Evolutionary conservation across 2,113 vertebrate species (phyloP).

Genomic region (Ornithorhynchus anatinus): DNA sequence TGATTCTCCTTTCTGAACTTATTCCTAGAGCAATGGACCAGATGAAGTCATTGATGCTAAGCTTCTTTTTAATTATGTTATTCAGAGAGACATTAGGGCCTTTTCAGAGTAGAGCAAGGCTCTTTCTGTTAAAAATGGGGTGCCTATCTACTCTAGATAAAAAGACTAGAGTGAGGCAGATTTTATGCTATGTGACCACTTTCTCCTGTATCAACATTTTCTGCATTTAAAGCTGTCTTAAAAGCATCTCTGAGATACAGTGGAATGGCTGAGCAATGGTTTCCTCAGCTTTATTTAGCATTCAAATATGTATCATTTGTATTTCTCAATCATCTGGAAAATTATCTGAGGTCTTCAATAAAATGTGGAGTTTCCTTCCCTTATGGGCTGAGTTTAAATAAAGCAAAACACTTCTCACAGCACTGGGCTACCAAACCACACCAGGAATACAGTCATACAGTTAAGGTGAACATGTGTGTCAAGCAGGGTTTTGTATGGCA

Average conservation of each 20-base stretch:
- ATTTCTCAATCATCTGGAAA: neutral
- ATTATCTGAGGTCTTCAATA: too few species aligned
- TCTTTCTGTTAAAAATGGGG: neutral
- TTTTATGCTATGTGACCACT: neutral
- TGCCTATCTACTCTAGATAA: constrained; percentile 1
- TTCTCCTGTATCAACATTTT: neutral
- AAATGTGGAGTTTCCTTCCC: too few species aligned
- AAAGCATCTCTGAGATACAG: neutral
- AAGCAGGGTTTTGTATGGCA: too few species aligned
- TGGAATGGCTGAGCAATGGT: neutral
- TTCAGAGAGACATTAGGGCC: constrained; percentile 40
- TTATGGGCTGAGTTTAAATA: too few species aligned
- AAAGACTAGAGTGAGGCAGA: constrained; percentile 12
- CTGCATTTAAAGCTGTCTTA: neutral
- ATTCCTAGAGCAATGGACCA: constrained; percentile 11
- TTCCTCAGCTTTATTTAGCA: neutral
- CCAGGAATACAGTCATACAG: too few species aligned
- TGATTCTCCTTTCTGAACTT: constrained; percentile 21
- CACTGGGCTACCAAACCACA: too few species aligned
- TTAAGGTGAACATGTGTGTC: too few species aligned
- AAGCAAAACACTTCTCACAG: too few species aligned
- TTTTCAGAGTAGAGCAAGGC: constrained; percentile 16
- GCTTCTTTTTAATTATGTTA: constrained; percentile 41
- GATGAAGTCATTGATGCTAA: constrained; percentile 34
- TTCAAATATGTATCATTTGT: neutral